Evolutionary conservation across 2,888 invertebrate species (phyloP).

Genomic region (Dermolepida albohirtum): DNA sequence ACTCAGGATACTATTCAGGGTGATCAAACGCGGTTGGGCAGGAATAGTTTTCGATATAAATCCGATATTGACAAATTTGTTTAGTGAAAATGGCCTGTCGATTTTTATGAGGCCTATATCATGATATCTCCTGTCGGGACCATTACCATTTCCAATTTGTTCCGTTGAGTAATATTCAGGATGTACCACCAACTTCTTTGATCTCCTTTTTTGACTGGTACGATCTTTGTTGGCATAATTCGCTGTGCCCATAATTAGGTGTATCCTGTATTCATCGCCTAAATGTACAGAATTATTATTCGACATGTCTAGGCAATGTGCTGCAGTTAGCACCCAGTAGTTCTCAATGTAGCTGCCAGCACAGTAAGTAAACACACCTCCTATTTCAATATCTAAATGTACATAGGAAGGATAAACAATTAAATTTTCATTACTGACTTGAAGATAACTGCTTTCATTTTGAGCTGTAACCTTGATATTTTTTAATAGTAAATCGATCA

Average conservation of each 20-base stretch:
- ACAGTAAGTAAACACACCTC: constrained; percentile 2
- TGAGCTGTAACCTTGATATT: too few species aligned
- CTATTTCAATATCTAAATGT: constrained; percentile 4
- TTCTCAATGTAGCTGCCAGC: constrained; percentile 4
- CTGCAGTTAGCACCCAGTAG: background rate
- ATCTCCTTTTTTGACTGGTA: background rate
- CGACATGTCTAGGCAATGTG: constrained; percentile 1
- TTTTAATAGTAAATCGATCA: too few species aligned
- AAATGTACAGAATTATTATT: background rate
- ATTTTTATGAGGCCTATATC: constrained; percentile 3
- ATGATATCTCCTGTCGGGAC: background rate
- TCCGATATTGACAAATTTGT: background rate
- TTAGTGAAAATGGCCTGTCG: background rate
- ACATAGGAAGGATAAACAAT: background rate
- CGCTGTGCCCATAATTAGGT: background rate
- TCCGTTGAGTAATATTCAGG: background rate
- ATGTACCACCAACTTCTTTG: constrained; percentile 1
- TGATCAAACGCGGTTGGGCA: background rate
- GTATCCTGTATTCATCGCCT: background rate
- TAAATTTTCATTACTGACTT: too few species aligned
- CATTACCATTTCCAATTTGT: background rate
- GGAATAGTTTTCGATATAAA: background rate
- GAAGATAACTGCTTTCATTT: too few species aligned
- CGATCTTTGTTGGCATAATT: background rate
- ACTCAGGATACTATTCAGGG: background rate